Conservation (phyloP, 2,888 invertebrate species). For the Parascotia fuliginaria region DNA sequence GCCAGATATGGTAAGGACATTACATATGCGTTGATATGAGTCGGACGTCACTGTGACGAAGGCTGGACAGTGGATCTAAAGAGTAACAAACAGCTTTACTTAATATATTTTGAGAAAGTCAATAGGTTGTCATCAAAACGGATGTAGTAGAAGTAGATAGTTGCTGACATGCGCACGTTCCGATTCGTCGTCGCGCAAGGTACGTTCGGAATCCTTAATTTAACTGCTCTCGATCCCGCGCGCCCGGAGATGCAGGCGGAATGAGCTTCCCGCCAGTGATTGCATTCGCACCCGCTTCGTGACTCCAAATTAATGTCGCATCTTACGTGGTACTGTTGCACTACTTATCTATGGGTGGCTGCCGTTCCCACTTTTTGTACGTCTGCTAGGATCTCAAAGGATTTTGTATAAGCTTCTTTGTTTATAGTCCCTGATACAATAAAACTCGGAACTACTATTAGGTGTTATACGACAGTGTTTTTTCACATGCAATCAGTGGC, state of each 20-base stretch:
- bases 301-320: slow-evolving; percentile 70
- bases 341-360: slow-evolving; percentile 21
- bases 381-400: neutral
- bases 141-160: slow-evolving; percentile 36
- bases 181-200: slow-evolving; percentile 48
- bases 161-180: slow-evolving; percentile 42
- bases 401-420: too few relatives aligned
- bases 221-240: slow-evolving; percentile 60
- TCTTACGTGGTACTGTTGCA: slow-evolving; percentile 48
- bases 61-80: too few relatives aligned
- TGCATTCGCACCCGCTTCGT: slow-evolving; percentile 74
- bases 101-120: neutral
- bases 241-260: slow-evolving; percentile 77
- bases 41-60: too few relatives aligned
- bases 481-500: too few relatives aligned
- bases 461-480: too few relatives aligned
- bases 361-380: slow-evolving; percentile 5
- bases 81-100: too few relatives aligned
- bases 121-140: neutral
- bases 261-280: slow-evolving; percentile 81
- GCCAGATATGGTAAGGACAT: too few relatives aligned
- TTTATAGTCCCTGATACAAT: too few relatives aligned
- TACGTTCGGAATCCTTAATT: slow-evolving; percentile 79
- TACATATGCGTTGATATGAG: too few relatives aligned
- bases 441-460: too few relatives aligned